A percentile compares a stretch with the other conserved stretches of the same genome.
Conservation (phyloP, 1,140 invertebrate species). For the Lasaia peninsularis region DNA sequence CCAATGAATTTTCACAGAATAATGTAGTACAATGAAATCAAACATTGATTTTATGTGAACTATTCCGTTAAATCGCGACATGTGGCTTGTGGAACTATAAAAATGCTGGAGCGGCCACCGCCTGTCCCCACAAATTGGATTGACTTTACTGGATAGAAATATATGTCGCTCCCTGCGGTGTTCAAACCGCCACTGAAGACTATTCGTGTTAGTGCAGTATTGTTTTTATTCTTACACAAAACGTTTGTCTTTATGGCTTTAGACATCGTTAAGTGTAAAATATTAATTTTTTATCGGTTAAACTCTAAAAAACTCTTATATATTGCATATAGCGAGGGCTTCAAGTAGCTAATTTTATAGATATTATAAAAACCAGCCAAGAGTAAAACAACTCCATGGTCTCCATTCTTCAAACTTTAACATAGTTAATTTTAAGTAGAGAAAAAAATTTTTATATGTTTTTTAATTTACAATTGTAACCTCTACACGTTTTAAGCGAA, state of each 20-base stretch:
- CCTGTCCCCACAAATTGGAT: neutral
- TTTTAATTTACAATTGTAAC: no score
- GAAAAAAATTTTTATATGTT: no score
- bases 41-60: slow-evolving; percentile 5
- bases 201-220: neutral
- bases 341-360: no score
- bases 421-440: no score
- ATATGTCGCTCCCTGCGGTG: neutral
- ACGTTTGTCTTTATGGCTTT: neutral
- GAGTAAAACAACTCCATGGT: no score
- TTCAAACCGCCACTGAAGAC: neutral
- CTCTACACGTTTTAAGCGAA: no score
- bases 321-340: no score
- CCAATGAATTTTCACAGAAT: neutral
- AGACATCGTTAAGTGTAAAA: no score
- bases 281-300: no score
- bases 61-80: neutral
- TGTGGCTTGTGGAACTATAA: slow-evolving; percentile 10
- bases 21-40: neutral
- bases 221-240: neutral
- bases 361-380: no score
- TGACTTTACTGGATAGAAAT: slow-evolving; percentile 3
- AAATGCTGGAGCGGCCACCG: neutral
- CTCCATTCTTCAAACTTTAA: no score
- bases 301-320: no score